Evolutionary conservation across 2,888 invertebrate species (phyloP).

Genomic region (Rotaria macrura): DNA sequence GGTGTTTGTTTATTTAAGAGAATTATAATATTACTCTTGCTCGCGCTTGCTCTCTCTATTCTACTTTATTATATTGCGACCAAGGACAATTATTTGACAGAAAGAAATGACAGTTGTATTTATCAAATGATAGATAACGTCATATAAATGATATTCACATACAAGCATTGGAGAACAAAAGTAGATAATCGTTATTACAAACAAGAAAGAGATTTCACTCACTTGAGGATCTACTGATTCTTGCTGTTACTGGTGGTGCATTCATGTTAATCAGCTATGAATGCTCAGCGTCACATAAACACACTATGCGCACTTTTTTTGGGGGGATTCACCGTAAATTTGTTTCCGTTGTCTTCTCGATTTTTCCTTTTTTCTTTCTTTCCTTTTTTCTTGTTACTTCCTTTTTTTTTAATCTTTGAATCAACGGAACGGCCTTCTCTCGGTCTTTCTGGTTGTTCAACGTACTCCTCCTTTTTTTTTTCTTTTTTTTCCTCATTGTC

Average conservation of each 20-base stretch:
- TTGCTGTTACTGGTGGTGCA: background rate
- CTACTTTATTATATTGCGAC: background rate
- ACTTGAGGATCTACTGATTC: background rate
- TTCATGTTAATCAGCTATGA: background rate
- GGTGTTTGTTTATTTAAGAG: background rate
- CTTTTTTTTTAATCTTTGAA: background rate
- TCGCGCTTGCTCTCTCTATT: too few relatives aligned
- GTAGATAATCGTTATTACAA: background rate
- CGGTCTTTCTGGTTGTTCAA: background rate
- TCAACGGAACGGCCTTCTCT: background rate
- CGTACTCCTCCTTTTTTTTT: background rate
- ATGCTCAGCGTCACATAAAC: background rate
- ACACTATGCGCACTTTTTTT: background rate
- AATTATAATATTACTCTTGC: background rate
- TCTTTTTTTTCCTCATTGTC: background rate
- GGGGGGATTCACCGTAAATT: conserved; percentile 3
- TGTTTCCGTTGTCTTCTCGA: background rate
- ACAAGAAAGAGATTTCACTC: background rate
- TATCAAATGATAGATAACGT: background rate
- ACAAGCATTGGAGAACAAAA: background rate
- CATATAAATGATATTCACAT: background rate
- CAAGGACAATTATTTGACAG: conserved; percentile 6
- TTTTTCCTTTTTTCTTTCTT: background rate
- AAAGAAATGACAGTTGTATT: background rate
- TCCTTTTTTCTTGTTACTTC: background rate